Base-by-base conservation (phyloP, 1,140 invertebrate genomes). In the Anagrus nilaparvatae region DNA sequence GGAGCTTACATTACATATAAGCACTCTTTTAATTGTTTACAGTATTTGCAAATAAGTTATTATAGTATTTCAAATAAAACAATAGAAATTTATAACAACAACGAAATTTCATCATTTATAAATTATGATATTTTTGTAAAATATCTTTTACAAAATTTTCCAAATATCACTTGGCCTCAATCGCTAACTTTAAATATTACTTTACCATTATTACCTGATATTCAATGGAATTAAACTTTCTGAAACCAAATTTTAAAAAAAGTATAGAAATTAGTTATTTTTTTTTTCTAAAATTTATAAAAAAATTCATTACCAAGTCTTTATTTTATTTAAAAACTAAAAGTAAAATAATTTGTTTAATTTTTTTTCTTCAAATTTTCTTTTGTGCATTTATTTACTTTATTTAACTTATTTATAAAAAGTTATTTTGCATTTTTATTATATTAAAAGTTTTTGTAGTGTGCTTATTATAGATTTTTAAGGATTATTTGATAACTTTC, bases 1-100 rank as follows among this genome's bases (percentile, higher is more conserved):
- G 66, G 63, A 53, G 50, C 58, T 59, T 63, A 63, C 58, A 38
- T 63, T 59, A 50, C 55, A 54, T 54, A 61, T 60, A 59, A 55
- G 43, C 46, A 66, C 54, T 57, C 56, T 55, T 58, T 59, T 61
- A 55, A 45, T 47, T 53, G 43, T 59, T 52, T 59, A 60, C 59
- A 67, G 43, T 59, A 56, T 50, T 55, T 64, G 49, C 55, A 55
- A 52, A 64, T 64, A 54, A 52, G 60, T 55, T 48, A 53, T 34
- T 40, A 60, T 41, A 54, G 47, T 53, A 53, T 65, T 49, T 59
- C 54, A 50, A 53, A 65, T 47, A 63, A 53, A 51, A 56, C 55
- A 53, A 52, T 56, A 59, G 50, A 47, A 53, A 54, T 61, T 54
- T 54, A 56, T 59, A 53, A 54, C 40, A 43, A 64, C 43, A 43